These are phyloP conservation scores for Ashinkailepas kermadecensis DNA, from an alignment of 2,888 invertebrate genomes.

Conservation along the genomic window DNA sequence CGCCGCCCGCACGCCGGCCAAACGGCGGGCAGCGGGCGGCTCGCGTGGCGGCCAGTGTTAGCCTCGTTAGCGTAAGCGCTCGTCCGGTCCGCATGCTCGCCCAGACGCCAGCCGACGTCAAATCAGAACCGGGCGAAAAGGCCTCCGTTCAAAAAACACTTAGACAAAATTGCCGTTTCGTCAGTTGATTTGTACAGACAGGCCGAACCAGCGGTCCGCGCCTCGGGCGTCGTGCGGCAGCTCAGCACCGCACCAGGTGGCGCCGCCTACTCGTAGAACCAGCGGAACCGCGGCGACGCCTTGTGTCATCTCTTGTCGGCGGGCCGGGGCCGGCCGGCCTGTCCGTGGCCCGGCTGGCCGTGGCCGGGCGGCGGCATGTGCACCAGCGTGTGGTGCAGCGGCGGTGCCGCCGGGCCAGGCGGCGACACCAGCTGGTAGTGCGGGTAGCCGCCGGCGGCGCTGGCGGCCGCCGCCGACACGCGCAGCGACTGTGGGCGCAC, in stretches of 20 bases:
- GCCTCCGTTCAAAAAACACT: not conserved
- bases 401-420: constrained; percentile 29
- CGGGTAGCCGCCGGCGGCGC: constrained; percentile 31
- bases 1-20: not conserved
- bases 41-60: too few relatives aligned
- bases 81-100: too few relatives aligned
- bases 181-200: not conserved
- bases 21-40: too few relatives aligned
- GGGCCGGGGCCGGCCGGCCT: constrained; percentile 8
- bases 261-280: constrained; percentile 12
- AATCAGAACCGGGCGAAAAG: not conserved
- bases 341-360: not conserved
- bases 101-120: too few relatives aligned
- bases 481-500: constrained; percentile 47
- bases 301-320: constrained; percentile 21
- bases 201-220: not conserved
- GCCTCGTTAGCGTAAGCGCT: too few relatives aligned
- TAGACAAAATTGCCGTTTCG: not conserved
- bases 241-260: not conserved
- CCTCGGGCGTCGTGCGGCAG: not conserved
- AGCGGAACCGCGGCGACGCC: constrained; percentile 6
- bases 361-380: constrained; percentile 19
- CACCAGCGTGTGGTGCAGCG: constrained; percentile 10
- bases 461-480: constrained; percentile 38
- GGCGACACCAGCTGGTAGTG: constrained; percentile 37